phyloP scores from a whole-genome alignment of 2,113 vertebrate genomes.

The Pomatostomus ruficeps region DNA sequence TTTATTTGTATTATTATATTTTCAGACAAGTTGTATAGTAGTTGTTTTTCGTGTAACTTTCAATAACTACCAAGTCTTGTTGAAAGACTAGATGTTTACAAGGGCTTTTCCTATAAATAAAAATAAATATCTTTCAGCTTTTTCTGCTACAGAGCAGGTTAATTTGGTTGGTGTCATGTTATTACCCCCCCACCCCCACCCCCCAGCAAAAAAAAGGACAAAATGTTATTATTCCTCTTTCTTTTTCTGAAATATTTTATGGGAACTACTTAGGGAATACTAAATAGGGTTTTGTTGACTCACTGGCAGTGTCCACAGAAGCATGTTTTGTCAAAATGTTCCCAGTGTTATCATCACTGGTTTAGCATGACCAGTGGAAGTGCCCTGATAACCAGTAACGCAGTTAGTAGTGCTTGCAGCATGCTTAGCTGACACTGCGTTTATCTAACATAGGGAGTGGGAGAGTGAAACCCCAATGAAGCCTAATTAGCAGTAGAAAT shows the following conservation, averaged over 20 bases:
- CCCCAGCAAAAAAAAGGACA: fast-evolving
- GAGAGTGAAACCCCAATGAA: neutral
- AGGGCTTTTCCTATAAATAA: neutral
- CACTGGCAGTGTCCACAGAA: neutral
- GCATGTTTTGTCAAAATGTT: neutral
- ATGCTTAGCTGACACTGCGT: neutral
- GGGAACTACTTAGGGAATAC: neutral
- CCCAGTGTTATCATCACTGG: neutral
- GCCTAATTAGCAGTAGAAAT: neutral
- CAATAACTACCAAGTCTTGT: neutral
- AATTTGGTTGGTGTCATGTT: neutral
- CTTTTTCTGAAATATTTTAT: neutral
- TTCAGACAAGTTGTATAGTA: neutral
- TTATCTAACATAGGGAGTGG: neutral
- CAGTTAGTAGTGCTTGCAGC: neutral
- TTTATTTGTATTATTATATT: neutral
- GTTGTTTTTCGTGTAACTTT: neutral
- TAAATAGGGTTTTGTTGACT: neutral
- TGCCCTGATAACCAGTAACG: neutral
- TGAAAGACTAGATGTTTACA: neutral
- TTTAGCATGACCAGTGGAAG: neutral
- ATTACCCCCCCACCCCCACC: fast-evolving
- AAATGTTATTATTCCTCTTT: neutral
- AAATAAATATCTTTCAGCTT: neutral
- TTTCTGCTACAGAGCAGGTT: neutral